phyloP scores from a whole-genome alignment of 2,888 invertebrate species.

The Galerucella nymphaeae region DNA sequence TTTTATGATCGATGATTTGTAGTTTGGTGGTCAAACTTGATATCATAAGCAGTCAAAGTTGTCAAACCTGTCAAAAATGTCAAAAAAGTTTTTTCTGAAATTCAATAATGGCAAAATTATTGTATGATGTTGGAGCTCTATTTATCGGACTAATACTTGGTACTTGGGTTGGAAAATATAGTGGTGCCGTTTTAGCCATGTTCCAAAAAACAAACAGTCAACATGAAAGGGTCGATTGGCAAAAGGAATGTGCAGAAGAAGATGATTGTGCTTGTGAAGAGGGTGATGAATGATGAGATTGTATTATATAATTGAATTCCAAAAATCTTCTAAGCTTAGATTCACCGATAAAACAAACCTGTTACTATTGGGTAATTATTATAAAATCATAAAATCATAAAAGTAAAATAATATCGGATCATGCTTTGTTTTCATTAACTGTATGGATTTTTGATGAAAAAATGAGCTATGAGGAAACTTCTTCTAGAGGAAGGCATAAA shows the following conservation, averaged over 20 bases:
- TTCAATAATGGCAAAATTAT: conserved; percentile 48
- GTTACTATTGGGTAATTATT: too few relatives aligned
- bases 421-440: too few relatives aligned
- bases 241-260: conserved; percentile 42
- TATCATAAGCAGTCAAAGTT: neutral
- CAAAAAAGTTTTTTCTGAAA: neutral
- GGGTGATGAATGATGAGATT: conserved; percentile 17
- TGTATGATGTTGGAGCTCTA: conserved; percentile 47
- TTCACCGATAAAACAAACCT: too few relatives aligned
- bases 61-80: neutral
- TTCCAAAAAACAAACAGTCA: conserved; percentile 11
- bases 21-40: neutral
- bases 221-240: conserved; percentile 39
- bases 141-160: conserved; percentile 46
- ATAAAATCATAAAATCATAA: too few relatives aligned
- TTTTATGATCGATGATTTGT: too few relatives aligned
- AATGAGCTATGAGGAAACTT: too few relatives aligned
- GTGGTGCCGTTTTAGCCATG: conserved; percentile 16
- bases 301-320: too few relatives aligned
- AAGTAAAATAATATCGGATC: too few relatives aligned
- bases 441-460: too few relatives aligned
- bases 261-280: conserved; percentile 38
- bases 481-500: too few relatives aligned
- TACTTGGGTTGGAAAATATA: conserved; percentile 45
- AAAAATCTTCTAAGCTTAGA: too few relatives aligned